Evolutionary conservation across 2,797 vertebrate genomes (phyloP), one percentile per base, ranked within the genome.

Genomic region (Merluccius polli): DNA sequence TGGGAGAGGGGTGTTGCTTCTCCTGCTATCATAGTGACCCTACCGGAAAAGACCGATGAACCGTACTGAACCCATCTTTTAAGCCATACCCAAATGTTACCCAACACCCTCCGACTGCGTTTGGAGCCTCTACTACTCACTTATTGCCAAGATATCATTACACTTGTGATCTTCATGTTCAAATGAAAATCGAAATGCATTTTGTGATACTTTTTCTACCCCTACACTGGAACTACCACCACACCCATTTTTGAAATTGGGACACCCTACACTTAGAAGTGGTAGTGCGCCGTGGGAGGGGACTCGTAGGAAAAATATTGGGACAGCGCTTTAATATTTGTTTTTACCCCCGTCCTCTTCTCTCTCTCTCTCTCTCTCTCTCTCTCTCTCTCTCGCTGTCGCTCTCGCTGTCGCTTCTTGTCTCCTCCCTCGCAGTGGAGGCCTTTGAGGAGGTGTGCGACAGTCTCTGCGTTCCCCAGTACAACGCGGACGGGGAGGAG

Each of bases 401-500:
- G 13, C 11, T 72, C 15, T 18, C 27, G 31, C 9, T 24, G 8
- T 13, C 59, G 10, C 33, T 32, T 27, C 13, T 6, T 35, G 67
- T 10, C 72, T 65, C 24, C 81, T 32, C 70, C 70, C 0, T 35
- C 76, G 0, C 92, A 99, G 98, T 99, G 87, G 98, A 99, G 87
- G 95, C 96, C 0, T 99, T 99, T 1, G 96, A 97, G 84, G 97
- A 98, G 32, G 97, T 99, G 72, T 93, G 90, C 0, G 98, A 99
- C 90, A 98, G 97, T 81, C 94, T 99, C 0, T 99, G 98, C 3
- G 93, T 98, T 3, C 96, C 98, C 6, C 98, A 99, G 93, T 97
- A 97, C 91, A 97, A 90, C 84, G 85, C 87, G 1, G 95, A 96
- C 0, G 95, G 98, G 0, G 96, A 98, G 79, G 98, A 99, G 89